Base-by-base conservation (phyloP, 2,113 vertebrate species). In the Narcine bancroftii region DNA sequence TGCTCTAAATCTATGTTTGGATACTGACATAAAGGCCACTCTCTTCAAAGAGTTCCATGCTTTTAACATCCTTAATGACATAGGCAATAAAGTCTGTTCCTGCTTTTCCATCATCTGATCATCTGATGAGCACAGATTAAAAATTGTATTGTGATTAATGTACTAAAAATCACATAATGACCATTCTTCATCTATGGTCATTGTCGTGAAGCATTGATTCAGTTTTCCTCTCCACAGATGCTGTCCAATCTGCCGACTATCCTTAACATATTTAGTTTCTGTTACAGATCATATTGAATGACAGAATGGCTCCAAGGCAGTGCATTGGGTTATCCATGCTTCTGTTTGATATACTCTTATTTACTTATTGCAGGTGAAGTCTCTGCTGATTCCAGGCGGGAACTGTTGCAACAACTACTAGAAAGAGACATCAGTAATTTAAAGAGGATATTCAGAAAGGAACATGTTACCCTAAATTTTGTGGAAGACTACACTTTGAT, bases 401-500 rank as follows among this genome's bases (percentile, higher is more conserved):
- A 33, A 63, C 45, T 96, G 73, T 93, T 95, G 17, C 93, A 92
- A 3, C 91, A 95, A 50, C 94, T 97, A 60, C 77, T 89, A 36
- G 93, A 92, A 89, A 96, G 95, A 72, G 95, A 96, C 89, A 96
- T 96, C 92, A 21, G 92, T 72, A 94, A 92, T 92, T 96, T 97
- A 93, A 95, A 94, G 92, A 89, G 93, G 10, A 92, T 93, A 29
- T 92, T 95, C n/a, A 93, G 33, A 0, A 94, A 92, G 2, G 94
- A 97, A 17, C 94, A 97, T 3, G 65, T 95, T 0, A 13, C 83
- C 10, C 17, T 47, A 33, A 4, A 66, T 33, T 95, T 94, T 1
- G 94, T 94, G 42, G 95, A 95, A 1, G 93, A 95, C 94, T 96
- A 95, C 85, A 96, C 93, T 0, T 94, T 96, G 4, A 96, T 98